Conservation (phyloP, 92 coral and sea anemone genomes). For the Metridium senile region DNA sequence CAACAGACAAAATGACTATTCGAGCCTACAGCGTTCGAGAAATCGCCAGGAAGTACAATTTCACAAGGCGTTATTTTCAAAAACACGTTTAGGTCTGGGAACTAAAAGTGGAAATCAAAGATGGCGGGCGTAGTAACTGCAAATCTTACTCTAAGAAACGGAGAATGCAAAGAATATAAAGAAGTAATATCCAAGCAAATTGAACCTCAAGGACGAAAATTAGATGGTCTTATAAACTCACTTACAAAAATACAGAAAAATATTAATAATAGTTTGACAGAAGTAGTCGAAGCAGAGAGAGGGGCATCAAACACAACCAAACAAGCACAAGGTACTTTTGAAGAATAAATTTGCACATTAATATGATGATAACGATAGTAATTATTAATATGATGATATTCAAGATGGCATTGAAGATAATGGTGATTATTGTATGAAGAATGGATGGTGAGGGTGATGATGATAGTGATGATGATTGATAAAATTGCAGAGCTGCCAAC, state of each 20-base stretch:
- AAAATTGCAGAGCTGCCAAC: too few species aligned
- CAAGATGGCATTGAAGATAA: too few species aligned
- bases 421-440: too few species aligned
- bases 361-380: too few species aligned
- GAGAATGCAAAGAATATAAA: conserved; percentile 7
- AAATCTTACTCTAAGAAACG: conserved; percentile 28
- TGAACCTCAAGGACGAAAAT: neutral
- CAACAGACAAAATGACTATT: too few species aligned
- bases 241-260: conserved; percentile 35
- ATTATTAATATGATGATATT: too few species aligned
- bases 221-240: conserved; percentile 26
- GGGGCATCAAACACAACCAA: conserved; percentile 6
- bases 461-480: too few species aligned
- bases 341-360: neutral
- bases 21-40: too few species aligned
- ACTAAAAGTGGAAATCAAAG: neutral
- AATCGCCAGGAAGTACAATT: neutral
- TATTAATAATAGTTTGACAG: conserved; percentile 33
- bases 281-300: conserved; percentile 42
- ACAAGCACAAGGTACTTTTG: neutral
- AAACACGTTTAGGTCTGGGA: neutral
- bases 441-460: neutral
- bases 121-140: conserved; percentile 48
- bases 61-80: conserved; percentile 20
- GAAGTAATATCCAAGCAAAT: neutral